Evolutionary conservation across 1,140 invertebrate species (phyloP).

Genomic region (Campodea augens): DNA sequence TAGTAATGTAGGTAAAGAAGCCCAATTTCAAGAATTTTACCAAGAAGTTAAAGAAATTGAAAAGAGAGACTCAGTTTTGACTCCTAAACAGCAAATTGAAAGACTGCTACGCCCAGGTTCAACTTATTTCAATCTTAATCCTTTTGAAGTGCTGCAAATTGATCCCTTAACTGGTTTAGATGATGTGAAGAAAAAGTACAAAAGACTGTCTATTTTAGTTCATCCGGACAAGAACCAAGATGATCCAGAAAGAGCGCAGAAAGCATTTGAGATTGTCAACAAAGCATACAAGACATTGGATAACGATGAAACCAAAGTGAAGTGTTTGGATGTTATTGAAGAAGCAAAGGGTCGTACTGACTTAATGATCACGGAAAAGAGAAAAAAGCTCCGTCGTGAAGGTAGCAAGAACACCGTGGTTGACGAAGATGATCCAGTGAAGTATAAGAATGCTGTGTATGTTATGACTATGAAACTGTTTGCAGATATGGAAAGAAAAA

Average conservation of each 20-base stretch:
- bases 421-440: slow-evolving; percentile 85
- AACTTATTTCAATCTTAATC: slow-evolving; percentile 91
- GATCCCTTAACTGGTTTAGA: slow-evolving; percentile 74
- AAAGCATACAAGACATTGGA: slow-evolving; percentile 92
- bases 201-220: slow-evolving; percentile 85
- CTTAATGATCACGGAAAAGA: slow-evolving; percentile 85
- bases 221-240: slow-evolving; percentile 98
- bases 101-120: slow-evolving; percentile 77
- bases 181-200: slow-evolving; percentile 92
- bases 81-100: slow-evolving; percentile 87
- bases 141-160: slow-evolving; percentile 87
- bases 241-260: slow-evolving; percentile 82
- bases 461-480: slow-evolving; percentile 97
- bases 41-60: slow-evolving; percentile 96
- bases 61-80: slow-evolving; percentile 72
- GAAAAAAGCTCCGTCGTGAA: slow-evolving; percentile 87
- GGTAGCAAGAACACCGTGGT: slow-evolving; percentile 54
- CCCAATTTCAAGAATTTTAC: no score
- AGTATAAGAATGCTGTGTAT: slow-evolving; percentile 86
- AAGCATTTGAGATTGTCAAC: slow-evolving; percentile 86
- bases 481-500: slow-evolving; percentile 84
- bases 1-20: no score
- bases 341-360: slow-evolving; percentile 89
- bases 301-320: slow-evolving; percentile 80
- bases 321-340: slow-evolving; percentile 91